Conservation (phyloP, 2,113 vertebrate genomes). For the Peromyscus polionotus region DNA sequence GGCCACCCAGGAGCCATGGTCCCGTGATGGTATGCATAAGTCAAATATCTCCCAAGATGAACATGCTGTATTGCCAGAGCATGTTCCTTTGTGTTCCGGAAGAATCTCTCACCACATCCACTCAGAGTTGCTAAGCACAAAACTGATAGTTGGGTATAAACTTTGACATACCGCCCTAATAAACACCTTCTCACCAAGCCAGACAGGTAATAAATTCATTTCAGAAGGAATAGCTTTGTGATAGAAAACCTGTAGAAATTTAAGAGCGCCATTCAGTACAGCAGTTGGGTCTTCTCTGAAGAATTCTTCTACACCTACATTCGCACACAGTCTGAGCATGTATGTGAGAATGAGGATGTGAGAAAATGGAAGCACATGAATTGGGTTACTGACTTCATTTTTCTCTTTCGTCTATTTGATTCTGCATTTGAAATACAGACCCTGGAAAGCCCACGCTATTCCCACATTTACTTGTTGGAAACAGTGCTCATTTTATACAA, state of each 20-base stretch:
- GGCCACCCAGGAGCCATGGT: background rate
- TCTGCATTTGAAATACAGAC: background rate
- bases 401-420: slow-evolving; percentile 79
- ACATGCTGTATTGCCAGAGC: background rate
- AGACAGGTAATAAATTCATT: slow-evolving; percentile 32
- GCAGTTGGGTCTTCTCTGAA: slow-evolving; percentile 6
- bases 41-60: background rate
- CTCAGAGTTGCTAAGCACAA: background rate
- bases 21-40: background rate
- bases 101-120: background rate
- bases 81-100: background rate
- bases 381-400: slow-evolving; percentile 68
- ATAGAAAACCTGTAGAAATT: slow-evolving; percentile 47
- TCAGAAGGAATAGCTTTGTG: slow-evolving; percentile 47
- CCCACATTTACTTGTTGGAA: slow-evolving; percentile 84
- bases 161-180: background rate
- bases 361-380: slow-evolving; percentile 79
- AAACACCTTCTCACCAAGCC: background rate
- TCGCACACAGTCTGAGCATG: background rate
- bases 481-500: slow-evolving; percentile 81
- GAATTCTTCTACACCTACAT: background rate
- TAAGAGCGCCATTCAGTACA: background rate
- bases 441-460: slow-evolving; percentile 82
- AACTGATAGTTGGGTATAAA: background rate
- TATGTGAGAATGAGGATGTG: background rate